A percentile compares a stretch with the other conserved stretches of the same genome.
These are phyloP conservation scores for Mythimna albipuncta DNA, from an alignment of 2,888 invertebrate genomes.

Conservation along the genomic window DNA sequence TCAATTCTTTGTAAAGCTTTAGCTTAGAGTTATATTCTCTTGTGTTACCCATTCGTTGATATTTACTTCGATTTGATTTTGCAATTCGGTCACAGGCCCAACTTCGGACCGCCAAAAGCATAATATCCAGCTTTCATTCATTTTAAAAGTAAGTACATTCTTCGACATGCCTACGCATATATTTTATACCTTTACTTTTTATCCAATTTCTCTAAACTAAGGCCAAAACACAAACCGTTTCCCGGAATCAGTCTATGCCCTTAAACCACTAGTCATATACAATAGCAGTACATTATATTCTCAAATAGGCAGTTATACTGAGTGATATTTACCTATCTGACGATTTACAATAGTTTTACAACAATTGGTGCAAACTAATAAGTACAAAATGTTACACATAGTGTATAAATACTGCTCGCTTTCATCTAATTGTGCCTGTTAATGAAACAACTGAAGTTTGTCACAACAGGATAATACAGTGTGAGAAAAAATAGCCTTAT, in stretches of 20 bases:
- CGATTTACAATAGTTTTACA: constrained; percentile 66
- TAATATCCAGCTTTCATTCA: constrained; percentile 11
- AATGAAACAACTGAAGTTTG: constrained; percentile 13
- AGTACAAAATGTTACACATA: constrained; percentile 78
- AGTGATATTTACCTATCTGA: constrained; percentile 75
- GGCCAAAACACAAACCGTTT: constrained; percentile 25
- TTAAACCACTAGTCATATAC: constrained; percentile 84
- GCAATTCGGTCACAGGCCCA: neutral
- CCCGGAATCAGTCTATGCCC: constrained; percentile 69
- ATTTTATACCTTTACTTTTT: neutral
- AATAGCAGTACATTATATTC: constrained; percentile 80
- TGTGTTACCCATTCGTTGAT: neutral
- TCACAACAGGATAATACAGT: constrained; percentile 26
- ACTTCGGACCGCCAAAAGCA: constrained; percentile 2
- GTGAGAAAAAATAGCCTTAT: constrained; percentile 33
- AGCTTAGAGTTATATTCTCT: neutral
- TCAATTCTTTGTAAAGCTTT: constrained; percentile 7
- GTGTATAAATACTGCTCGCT: constrained; percentile 41
- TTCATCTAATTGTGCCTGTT: constrained; percentile 48
- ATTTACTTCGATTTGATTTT: neutral
- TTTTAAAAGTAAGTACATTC: neutral
- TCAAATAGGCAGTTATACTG: constrained; percentile 77
- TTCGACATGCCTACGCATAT: neutral
- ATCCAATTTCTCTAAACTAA: constrained; percentile 1
- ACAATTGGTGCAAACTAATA: constrained; percentile 73